Percentiles rank a stretch among this genome's conserved stretches.
phyloP scores from a whole-genome alignment of 2,888 invertebrate genomes.

The Cataglyphis rosenhaueri region DNA sequence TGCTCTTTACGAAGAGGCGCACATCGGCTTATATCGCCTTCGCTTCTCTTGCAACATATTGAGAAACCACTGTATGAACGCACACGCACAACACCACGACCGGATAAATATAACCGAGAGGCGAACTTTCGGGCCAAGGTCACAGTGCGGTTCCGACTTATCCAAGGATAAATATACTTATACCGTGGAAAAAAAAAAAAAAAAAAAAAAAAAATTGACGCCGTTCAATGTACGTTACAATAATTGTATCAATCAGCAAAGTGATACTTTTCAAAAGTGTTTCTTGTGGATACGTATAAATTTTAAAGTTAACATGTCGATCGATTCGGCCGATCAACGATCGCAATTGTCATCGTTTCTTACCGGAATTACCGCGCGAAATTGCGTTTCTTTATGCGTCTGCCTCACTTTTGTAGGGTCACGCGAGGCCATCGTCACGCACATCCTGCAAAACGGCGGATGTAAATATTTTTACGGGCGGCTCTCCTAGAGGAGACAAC shows the following conservation, averaged over 20 bases:
- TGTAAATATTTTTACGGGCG: conserved; percentile 55
- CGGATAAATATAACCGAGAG: conserved; percentile 66
- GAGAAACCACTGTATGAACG: not conserved
- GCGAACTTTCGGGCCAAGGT: conserved; percentile 64
- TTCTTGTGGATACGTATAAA: not conserved
- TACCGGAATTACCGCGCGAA: conserved; percentile 16
- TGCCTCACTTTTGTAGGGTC: not conserved
- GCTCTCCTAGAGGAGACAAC: conserved; percentile 23
- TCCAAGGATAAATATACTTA: conserved; percentile 5
- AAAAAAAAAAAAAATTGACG: not conserved
- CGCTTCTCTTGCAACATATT: conserved; percentile 48
- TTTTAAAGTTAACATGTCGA: conserved; percentile 12
- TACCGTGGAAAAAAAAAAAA: not conserved
- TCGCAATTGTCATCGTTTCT: conserved; percentile 15
- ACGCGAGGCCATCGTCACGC: conserved; percentile 61
- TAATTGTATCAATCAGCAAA: conserved; percentile 14
- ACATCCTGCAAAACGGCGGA: conserved; percentile 65
- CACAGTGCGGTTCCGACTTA: not conserved
- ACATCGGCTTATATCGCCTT: conserved; percentile 54
- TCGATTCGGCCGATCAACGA: conserved; percentile 14
- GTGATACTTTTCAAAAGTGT: not conserved
- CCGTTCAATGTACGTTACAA: no score
- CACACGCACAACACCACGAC: conserved; percentile 13
- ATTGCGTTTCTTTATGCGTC: conserved; percentile 5
- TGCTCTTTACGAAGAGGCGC: conserved; percentile 24